A percentile compares a stretch with the other conserved stretches of the same genome.
These are phyloP conservation scores for Drosophila kambysellisi DNA, from an alignment of 2,888 invertebrate genomes.

Conservation along the genomic window DNA sequence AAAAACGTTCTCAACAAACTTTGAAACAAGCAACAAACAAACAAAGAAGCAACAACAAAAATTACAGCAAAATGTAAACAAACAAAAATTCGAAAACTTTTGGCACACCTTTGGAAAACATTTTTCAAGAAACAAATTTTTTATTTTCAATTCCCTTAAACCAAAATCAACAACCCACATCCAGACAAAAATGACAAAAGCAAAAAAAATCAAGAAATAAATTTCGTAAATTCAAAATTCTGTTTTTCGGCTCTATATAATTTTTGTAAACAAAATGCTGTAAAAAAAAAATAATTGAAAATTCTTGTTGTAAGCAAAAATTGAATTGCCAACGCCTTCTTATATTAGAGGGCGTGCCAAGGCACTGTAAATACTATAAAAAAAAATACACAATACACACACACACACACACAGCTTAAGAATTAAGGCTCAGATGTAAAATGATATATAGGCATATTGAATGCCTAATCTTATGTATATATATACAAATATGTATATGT, in stretches of 20 bases:
- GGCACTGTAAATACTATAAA: constrained; percentile 50
- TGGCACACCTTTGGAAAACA: constrained; percentile 84
- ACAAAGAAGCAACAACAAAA: constrained; percentile 48
- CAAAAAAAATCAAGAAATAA: constrained; percentile 10
- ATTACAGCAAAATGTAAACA: constrained; percentile 48
- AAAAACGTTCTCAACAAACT: constrained; percentile 85
- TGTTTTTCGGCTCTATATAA: constrained; percentile 78
- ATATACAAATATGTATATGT: constrained; percentile 24
- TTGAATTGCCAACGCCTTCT: constrained; percentile 18
- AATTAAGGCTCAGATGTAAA: constrained; percentile 55
- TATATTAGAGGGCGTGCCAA: constrained; percentile 10
- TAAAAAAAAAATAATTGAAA: constrained; percentile 47
- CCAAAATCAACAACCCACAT: constrained; percentile 14
- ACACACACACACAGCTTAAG: constrained; percentile 34
- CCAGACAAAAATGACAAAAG: constrained; percentile 28
- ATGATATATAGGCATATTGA: constrained; percentile 36
- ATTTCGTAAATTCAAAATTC: constrained; percentile 81
- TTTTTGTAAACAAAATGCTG: constrained; percentile 62
- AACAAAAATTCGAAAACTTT: constrained; percentile 72
- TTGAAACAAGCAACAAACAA: constrained; percentile 49
- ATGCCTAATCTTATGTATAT: constrained; percentile 31
- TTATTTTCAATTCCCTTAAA: constrained; percentile 10
- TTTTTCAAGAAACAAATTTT: constrained; percentile 69
- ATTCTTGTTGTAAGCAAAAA: constrained; percentile 65
- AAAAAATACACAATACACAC: constrained; percentile 4